Evolutionary conservation across 2,113 vertebrate genomes (phyloP), one percentile per base, ranked within the genome.

Genomic region (Seriola quinqueradiata): DNA sequence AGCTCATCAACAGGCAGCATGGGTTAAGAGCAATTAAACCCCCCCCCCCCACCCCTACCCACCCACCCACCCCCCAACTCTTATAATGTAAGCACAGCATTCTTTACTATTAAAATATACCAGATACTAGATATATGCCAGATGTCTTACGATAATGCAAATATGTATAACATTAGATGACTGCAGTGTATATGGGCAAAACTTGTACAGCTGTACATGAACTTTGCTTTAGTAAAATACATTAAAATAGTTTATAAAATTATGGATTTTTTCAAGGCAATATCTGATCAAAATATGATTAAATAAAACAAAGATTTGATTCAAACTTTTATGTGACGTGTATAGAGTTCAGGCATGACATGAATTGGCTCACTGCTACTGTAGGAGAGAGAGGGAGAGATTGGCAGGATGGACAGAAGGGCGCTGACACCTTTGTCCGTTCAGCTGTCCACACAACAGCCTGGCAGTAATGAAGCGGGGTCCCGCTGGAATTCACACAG

Each of bases 371-470:
- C 70, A n/a, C 69, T 19, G 36, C 70, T 63, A 14, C 66, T 58
- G 75, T 12, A 8, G 7, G 23, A 25, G 38, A 38, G 16, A 83
- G 55, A 38, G 59, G 34, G 48, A 54, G 42, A 73, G 70, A 86
- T 65, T 80, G 77, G 54, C 58, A 52, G 82, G 72, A 86, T 72
- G 79, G 70, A 81, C 76, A 60, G 85, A 75, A 77, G 54, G 84
- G 87, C 68, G 87, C 86, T 88, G 90, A 94, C 90, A 94, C 85
- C 82, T 89, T 83, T 88, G 92, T 92, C 92, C 84, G 67, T 85
- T 95, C 95, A 96, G 95, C 95, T 96, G 95, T 96, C 94, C 84
- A 69, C 92, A 91, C 91, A 89, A 87, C 76, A 86, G 90, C 78
- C 90, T 77, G 84, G 76, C 34, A 59, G 88, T 91, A 93, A 94